These are phyloP conservation scores for Cyanoramphus novaezelandiae DNA, from an alignment of 2,113 vertebrate species.

Conservation along the genomic window DNA sequence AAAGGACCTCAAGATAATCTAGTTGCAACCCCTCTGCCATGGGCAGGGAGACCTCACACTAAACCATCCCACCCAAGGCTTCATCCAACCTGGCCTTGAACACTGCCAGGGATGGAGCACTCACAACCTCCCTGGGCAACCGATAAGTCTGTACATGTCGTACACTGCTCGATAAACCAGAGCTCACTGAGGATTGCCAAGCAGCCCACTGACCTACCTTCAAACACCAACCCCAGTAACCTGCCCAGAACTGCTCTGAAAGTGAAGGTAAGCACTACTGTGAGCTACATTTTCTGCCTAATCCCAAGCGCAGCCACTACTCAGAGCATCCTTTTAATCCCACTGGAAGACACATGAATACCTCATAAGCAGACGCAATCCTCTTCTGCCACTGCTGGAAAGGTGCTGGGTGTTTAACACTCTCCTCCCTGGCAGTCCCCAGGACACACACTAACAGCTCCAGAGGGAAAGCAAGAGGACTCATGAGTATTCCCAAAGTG, in stretches of 20 bases:
- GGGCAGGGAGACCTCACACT: too few species aligned
- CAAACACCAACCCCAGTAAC: not conserved
- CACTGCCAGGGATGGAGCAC: too few species aligned
- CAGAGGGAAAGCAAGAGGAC: accelerated
- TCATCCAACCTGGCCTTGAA: too few species aligned
- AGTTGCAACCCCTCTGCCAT: too few species aligned
- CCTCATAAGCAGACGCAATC: conserved; percentile 52
- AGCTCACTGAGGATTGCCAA: not conserved
- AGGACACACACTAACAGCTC: not conserved
- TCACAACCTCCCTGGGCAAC: too few species aligned
- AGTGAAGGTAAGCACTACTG: not conserved
- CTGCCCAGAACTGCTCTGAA: not conserved
- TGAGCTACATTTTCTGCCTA: not conserved
- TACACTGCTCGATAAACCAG: accelerated
- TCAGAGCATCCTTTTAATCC: not conserved
- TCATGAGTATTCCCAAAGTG: accelerated
- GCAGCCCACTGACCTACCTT: not conserved
- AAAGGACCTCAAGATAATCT: too few species aligned
- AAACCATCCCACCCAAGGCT: too few species aligned
- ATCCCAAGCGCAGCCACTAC: not conserved
- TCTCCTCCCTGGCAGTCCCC: not conserved
- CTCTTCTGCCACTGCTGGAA: conserved; percentile 4
- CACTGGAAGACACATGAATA: not conserved
- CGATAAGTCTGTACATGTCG: accelerated
- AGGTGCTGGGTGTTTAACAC: not conserved